A percentile compares a stretch with the other conserved stretches of the same genome.
These are phyloP conservation scores for Augochlora pura DNA, from an alignment of 1,140 invertebrate species.

Conservation along the genomic window DNA sequence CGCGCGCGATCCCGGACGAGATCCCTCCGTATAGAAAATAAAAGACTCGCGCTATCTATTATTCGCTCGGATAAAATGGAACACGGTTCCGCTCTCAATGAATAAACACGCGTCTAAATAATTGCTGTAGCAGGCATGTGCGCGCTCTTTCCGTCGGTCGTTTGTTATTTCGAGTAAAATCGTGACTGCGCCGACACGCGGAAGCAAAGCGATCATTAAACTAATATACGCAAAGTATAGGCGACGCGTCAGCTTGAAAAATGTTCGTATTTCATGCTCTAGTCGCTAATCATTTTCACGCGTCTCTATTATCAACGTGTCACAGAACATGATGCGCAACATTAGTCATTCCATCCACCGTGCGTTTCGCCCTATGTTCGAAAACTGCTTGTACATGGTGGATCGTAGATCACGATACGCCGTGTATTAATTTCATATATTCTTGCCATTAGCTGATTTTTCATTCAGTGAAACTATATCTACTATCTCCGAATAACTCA, in stretches of 20 bases:
- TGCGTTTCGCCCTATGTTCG: no score
- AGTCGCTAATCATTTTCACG: neutral
- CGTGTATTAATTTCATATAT: no score
- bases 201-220: neutral
- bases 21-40: neutral
- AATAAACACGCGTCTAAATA: neutral
- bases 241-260: neutral
- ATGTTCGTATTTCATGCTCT: neutral
- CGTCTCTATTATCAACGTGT: neutral
- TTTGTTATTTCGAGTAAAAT: neutral
- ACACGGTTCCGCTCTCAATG: neutral
- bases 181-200: neutral
- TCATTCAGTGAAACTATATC: no score
- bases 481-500: no score
- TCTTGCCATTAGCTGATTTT: no score
- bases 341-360: no score
- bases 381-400: no score
- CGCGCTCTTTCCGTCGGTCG: neutral
- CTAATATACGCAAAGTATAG: neutral
- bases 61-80: neutral
- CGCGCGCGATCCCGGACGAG: no score
- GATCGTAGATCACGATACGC: no score
- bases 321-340: neutral
- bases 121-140: neutral
- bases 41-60: neutral